Base-by-base conservation (phyloP, 1,140 invertebrate species). In the Drosophila pandora region DNA sequence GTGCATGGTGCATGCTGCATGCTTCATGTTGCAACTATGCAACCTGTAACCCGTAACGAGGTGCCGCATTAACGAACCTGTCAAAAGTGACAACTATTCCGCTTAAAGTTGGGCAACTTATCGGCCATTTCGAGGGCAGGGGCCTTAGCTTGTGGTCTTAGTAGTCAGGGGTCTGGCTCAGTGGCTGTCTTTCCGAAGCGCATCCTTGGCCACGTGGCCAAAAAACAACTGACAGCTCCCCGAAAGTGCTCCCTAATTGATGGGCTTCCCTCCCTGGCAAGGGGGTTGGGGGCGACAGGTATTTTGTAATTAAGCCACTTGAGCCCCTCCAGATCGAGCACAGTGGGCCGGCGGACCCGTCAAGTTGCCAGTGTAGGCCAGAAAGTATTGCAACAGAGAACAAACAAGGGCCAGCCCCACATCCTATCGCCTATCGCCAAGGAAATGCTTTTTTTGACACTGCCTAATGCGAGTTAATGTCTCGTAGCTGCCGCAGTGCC, bases 381-480 rank as follows among this genome's bases (percentile, higher is more conserved):
- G 67, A 71, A 62, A 77, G 52, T 61, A 80, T 75, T 80, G 72
- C 68, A 62, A 55, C 49, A 41, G 45, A 61, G 54, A 34, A 28
- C 45, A 74, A 61, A 48, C 58, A 41, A 56, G 10, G 4, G 17
- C 6, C 37, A 34, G 28, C 41, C 50, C 64, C 59, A 68, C 37
- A 68, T 52, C 62, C 68, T 73, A 63, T 30, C 22, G 70, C 60
- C 61, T 73, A 63, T 30, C 22, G 70, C 60, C 61, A 58, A 68
- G 63, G 57, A 53, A 87, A 87, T 88, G 83, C 83, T 85, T 87
- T 82, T 88, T 76, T 76, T 88, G 82, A 87, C 82, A 85, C 75
- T 64, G 45, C 37, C 68, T 88, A 87, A 87, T 87, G 70, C 83
- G 65, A 82, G 13, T 79, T 87, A 87, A 87, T 72, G 62, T 67